These are phyloP conservation scores for Noctilio leporinus DNA, from an alignment of 2,113 vertebrate species.

Conservation along the genomic window DNA sequence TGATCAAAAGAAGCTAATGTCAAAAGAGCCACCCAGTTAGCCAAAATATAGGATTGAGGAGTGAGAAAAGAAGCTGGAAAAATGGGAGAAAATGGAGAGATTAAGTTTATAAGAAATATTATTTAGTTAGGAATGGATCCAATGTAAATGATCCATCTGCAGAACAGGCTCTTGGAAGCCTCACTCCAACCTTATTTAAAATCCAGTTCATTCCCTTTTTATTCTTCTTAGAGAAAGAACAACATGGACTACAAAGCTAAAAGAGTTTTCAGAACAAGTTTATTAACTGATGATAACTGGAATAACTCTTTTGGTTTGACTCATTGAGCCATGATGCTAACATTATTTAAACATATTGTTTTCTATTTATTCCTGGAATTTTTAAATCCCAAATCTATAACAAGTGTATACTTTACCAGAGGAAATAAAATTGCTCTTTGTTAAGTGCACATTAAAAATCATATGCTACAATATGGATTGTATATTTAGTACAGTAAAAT, in stretches of 20 bases:
- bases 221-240: not conserved
- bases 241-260: not conserved
- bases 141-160: not conserved
- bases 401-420: slow-evolving; percentile 59
- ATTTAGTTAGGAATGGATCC: not conserved
- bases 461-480: slow-evolving; percentile 33
- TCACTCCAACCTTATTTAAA: not conserved
- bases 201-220: not conserved
- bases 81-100: not conserved
- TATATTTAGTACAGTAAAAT: slow-evolving; percentile 31
- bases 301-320: slow-evolving; percentile 30
- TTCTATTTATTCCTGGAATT: slow-evolving; percentile 47
- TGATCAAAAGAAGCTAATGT: not conserved
- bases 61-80: not conserved
- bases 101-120: not conserved
- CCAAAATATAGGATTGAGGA: not conserved
- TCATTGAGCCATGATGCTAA: slow-evolving; percentile 22
- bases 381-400: slow-evolving; percentile 38
- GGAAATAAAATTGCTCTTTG: slow-evolving; percentile 65
- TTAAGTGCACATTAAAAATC: slow-evolving; percentile 60
- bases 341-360: slow-evolving; percentile 62
- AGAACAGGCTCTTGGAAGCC: not conserved
- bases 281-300: not conserved
- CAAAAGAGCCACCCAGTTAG: not conserved
- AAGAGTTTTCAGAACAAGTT: slow-evolving; percentile 21